phyloP scores from a whole-genome alignment of 2,888 invertebrate genomes.

The Drosophila emarginata region DNA sequence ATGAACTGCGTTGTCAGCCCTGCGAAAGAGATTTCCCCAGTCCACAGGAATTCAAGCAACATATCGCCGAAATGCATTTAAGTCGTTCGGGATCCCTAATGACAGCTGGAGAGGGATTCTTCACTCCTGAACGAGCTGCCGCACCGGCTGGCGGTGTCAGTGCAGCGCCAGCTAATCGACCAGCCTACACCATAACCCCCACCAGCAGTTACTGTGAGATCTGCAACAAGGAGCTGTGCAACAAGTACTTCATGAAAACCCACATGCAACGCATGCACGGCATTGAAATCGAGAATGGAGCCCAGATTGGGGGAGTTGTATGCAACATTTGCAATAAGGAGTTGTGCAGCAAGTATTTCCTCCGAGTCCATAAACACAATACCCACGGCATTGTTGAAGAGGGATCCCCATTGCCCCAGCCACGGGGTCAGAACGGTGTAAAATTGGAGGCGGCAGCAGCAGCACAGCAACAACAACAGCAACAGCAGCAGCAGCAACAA shows the following conservation, averaged over 20 bases:
- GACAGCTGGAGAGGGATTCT: constrained; percentile 79
- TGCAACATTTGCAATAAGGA: constrained; percentile 99
- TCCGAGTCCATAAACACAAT: constrained; percentile 98
- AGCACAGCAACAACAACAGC: constrained; percentile 49
- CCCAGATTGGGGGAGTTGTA: constrained; percentile 95
- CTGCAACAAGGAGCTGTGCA: constrained; percentile 99
- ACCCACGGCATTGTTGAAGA: constrained; percentile 98
- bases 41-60: constrained; percentile 87
- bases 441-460: constrained; percentile 60
- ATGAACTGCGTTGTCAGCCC: constrained; percentile 79
- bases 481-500: constrained; percentile 57
- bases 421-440: constrained; percentile 80
- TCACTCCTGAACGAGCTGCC: constrained; percentile 82
- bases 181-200: constrained; percentile 85
- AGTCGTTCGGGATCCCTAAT: constrained; percentile 30
- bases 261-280: constrained; percentile 99
- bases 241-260: constrained; percentile 99
- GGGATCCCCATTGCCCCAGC: constrained; percentile 84
- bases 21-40: constrained; percentile 85
- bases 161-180: constrained; percentile 64
- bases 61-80: constrained; percentile 87
- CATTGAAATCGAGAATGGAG: constrained; percentile 95
- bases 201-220: constrained; percentile 97
- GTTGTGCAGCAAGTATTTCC: constrained; percentile 98
- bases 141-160: constrained; percentile 37